These are phyloP conservation scores for Lateolabrax maculatus DNA, from an alignment of 2,797 vertebrate species.

Conservation along the genomic window DNA sequence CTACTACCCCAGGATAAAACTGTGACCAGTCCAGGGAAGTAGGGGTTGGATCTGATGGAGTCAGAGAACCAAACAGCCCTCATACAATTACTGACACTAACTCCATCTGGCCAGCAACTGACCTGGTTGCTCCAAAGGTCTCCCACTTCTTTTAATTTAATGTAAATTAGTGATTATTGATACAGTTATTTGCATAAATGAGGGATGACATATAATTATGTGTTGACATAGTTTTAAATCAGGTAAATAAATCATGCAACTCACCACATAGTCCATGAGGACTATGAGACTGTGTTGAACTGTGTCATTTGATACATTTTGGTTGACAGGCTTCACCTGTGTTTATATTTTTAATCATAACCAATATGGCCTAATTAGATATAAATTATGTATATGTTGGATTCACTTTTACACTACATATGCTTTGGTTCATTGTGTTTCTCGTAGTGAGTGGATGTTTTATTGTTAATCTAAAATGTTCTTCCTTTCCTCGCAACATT, in stretches of 20 bases:
- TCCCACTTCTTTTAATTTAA: slow-evolving; percentile 13
- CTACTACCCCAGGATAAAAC: slow-evolving; percentile 16
- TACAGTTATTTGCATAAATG: slow-evolving; percentile 8
- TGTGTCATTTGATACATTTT: slow-evolving; percentile 30
- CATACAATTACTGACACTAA: slow-evolving; percentile 34
- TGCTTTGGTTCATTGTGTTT: slow-evolving; percentile 34
- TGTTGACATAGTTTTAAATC: slow-evolving; percentile 40
- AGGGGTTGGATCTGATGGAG: slow-evolving; percentile 31
- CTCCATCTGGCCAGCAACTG: slow-evolving; percentile 17
- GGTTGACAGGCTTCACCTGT: slow-evolving; percentile 20
- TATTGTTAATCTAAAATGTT: slow-evolving; percentile 4
- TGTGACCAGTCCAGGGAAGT: slow-evolving; percentile 6
- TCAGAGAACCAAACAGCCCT: slow-evolving; percentile 36
- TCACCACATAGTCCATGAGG: slow-evolving; percentile 6
- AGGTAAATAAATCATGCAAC: slow-evolving; percentile 24
- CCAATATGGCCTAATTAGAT: slow-evolving; percentile 8
- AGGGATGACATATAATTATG: slow-evolving; percentile 11
- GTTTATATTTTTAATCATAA: slow-evolving; percentile 30
- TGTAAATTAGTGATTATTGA: slow-evolving; percentile 33
- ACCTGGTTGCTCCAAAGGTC: slow-evolving; percentile 7
- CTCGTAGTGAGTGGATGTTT: slow-evolving; percentile 12
- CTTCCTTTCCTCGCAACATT: slow-evolving; percentile 33
- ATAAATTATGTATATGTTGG: slow-evolving; percentile 15
- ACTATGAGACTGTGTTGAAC: slow-evolving; percentile 28
- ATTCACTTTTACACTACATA: slow-evolving; percentile 34